Base-by-base conservation (phyloP, 64 coral and sea anemone genomes). In the Anthopleura sola region DNA sequence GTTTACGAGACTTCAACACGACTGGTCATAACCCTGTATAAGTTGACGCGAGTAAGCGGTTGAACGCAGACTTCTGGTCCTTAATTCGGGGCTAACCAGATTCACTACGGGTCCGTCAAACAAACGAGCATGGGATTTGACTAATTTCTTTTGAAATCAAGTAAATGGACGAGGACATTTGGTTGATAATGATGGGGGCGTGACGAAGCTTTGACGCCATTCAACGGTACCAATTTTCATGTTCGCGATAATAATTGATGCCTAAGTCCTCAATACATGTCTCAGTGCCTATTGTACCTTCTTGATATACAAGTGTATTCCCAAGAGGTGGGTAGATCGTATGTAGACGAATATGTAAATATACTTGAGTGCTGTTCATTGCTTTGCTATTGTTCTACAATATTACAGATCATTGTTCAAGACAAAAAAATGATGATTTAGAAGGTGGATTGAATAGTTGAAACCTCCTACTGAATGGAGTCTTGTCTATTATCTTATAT, bases 401-500 rank as follows among this genome's bases (percentile, higher is more conserved):
- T 79, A 79, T 79, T 79, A 79, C 37, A 21, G 76, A 79, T 18
- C 18, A 79, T 48, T 79, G 76, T 79, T 23, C 6, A 3, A 33
- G 23, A 79, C 76, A 97, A 97, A 89, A 78, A 48, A 56, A 85
- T 97, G 94, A 97, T 97, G 88, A 97, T 92, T 86, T 90, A 75
- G 85, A 84, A 87, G 87, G 32, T 55, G 75, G 62, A 83, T 82
- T 97, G 90, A 92, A 92, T 97, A 78, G 87, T 33, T 55, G 60
- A 91, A 85, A 51, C 89, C 54, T 78, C 16, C 87, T 28, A 55
- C 90, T 83, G 86, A 89, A 89, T 81, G 75, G 76, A 64, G 84
- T 77, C 85, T 76, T 83, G 85, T 93, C 91, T 92, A 92, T 95
- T 91, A 92, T 95, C 86, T 92, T 80, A 84, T 95, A 92, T 97